Evolutionary conservation across 2,797 vertebrate species (phyloP), one percentile per base, ranked within the genome.

Genomic region (Botia almorhae): DNA sequence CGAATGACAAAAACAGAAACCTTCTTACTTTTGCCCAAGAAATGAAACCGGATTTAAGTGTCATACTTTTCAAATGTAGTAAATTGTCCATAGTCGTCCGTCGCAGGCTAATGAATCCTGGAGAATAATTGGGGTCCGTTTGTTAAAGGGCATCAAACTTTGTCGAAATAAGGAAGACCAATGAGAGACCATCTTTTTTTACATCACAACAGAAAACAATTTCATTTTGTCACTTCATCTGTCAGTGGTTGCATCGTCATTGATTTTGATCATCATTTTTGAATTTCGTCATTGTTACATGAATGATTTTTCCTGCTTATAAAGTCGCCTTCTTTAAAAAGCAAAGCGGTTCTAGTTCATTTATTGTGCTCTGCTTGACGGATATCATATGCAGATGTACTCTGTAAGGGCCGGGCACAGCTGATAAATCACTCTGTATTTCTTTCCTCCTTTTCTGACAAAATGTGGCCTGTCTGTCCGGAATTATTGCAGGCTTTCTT

Each of bases 11-110:
- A 39, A 39, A 7, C 4, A 43, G 39, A 43, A 43, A 43, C 39
- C 10, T 43, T 43, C 39, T 39, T 39, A 0, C 36, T 39, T 5
- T 39, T 5, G 1, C 2, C 39, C 39, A 43, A 43, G 39, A 43
- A 43, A 8, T 43, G 7, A 43, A 43, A 43, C 39, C 8, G 39
- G 39, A 43, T 43, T 43, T 43, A 43, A 43, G 39, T 43, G 26
- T 61, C 58, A 14, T 43, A 43, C 7, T 61, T 60, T 17, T 64
- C 16, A 17, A 29, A 29, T 63, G 12, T 33, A 69, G 48, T 23
- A 79, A 83, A 81, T 80, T 68, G 68, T 83, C 36, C 60, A 69
- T 58, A 51, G 67, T 8, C 23, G n/a, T 79, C 71, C 76, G 79
- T 79, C 16, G 8, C 39, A 43, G 39, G 10, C 39, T 43, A 43